Evolutionary conservation across 2,888 invertebrate species (phyloP), one percentile per base, ranked within the genome.

Genomic region (Athalia rosae): DNA sequence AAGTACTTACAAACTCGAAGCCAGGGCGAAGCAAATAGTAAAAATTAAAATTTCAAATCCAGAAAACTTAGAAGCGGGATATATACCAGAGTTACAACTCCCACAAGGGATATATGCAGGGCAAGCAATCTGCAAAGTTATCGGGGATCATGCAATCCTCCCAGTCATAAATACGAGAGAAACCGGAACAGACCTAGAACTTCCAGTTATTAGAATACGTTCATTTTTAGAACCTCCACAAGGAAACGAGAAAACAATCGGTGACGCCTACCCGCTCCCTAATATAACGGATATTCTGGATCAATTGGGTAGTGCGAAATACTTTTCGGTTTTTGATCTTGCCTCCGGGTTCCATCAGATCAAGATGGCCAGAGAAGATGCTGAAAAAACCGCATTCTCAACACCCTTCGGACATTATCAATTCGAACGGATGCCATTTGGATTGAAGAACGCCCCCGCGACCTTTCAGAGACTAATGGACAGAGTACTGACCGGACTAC

Each of bases 381-480:
- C 15, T 15, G 8, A 41, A 6, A 62, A 62, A 11, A 62, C 62
- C 3, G 62, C 41, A 0, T 62, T 62, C 43, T 9, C 62, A 0
- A 62, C 62, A 28, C 62, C 62, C 4, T 15, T 4, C 6, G 62
- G 62, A 41, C 62, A 62, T 11, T 62, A 62, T 28, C 28, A 62
- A 43, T 62, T 62, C 0, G 15, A 62, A 5, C 15, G 41, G 62
- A 62, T 62, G 62, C 62, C 62, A 41, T 62, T 41, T 8, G 62
- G 62, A 0, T 9, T 62, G 4, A 62, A n/a, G 1, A 62, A 62
- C 8, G 62, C 62, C 11, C 62, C 41, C 4, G 28, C 28, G 8
- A 62, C 62, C 3, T 62, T 62, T 4, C 62, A 62, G 11, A 6
- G 62, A 41, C 28, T 43, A 4, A 62, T 62, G 62, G 62, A 62